Conservation (phyloP, 2,797 vertebrate genomes). For the Steatocranus sp. region DNA sequence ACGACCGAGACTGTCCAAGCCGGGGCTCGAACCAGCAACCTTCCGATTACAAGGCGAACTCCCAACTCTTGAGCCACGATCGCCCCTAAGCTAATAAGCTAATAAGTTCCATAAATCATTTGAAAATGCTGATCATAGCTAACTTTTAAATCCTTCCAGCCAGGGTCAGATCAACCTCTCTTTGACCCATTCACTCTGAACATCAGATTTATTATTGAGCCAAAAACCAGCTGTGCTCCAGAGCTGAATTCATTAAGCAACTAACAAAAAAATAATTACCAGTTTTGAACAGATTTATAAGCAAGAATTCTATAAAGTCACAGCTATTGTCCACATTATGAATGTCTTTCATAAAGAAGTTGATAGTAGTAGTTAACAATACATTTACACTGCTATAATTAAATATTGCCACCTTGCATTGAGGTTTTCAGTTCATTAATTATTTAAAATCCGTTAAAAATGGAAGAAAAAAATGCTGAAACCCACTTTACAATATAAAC, state of each 20-base stretch:
- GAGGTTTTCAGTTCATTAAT: neutral
- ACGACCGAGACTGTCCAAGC: no score
- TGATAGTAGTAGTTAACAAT: neutral
- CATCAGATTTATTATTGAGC: neutral
- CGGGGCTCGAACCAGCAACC: no score
- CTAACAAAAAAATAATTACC: neutral
- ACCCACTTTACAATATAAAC: neutral
- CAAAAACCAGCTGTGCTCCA: neutral
- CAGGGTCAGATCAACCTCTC: neutral
- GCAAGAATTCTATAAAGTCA: neutral
- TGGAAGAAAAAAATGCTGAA: neutral
- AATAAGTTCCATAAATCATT: accelerated
- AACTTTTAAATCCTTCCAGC: neutral
- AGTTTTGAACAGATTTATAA: neutral
- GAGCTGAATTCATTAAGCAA: neutral
- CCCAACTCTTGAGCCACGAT: no score
- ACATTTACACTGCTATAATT: neutral
- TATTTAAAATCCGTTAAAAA: neutral
- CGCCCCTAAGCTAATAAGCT: no score
- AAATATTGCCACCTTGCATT: neutral
- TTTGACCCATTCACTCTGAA: neutral
- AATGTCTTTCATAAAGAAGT: neutral
- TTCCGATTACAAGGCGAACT: no score
- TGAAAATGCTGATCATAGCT: neutral
- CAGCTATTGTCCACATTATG: neutral